Percentiles rank a stretch among this genome's conserved stretches.
These are phyloP conservation scores for Pelobates fuscus DNA, from an alignment of 2,113 vertebrate species.

Conservation along the genomic window DNA sequence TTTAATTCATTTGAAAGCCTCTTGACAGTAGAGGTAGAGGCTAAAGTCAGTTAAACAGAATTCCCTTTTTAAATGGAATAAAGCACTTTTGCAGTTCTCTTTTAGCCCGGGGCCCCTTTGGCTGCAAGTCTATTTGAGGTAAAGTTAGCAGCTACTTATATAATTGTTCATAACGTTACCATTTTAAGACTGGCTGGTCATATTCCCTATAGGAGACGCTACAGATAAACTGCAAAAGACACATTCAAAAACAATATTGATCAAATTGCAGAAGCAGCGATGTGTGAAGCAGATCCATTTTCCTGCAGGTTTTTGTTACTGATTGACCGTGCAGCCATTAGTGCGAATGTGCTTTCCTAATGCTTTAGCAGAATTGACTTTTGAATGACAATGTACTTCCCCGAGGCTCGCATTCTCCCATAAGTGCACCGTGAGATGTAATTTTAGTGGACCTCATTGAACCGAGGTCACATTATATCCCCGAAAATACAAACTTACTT, in stretches of 20 bases:
- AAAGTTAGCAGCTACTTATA: constrained; percentile 40
- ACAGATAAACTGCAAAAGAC: constrained; percentile 54
- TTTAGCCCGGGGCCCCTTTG: constrained; percentile 7
- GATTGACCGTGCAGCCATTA: constrained; percentile 57
- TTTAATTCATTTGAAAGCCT: constrained; percentile 38
- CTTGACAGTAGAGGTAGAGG: constrained; percentile 24
- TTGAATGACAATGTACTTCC: constrained; percentile 59
- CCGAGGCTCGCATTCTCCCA: constrained; percentile 43
- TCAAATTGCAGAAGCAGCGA: constrained; percentile 63
- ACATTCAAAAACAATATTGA: constrained; percentile 66
- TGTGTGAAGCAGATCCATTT: constrained; percentile 60
- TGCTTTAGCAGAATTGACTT: constrained; percentile 61
- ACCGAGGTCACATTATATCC: constrained; percentile 48
- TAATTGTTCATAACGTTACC: constrained; percentile 36
- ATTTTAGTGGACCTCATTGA: constrained; percentile 55
- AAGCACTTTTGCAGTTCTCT: constrained; percentile 39
- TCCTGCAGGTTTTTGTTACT: constrained; percentile 57
- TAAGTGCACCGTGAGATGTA: constrained; percentile 53
- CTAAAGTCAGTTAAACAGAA: constrained; percentile 36
- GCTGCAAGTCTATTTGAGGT: constrained; percentile 54
- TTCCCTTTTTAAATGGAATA: constrained; percentile 33
- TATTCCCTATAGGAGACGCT: constrained; percentile 52
- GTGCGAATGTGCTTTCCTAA: constrained; percentile 58
- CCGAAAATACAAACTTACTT: constrained; percentile 32
- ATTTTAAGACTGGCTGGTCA: constrained; percentile 43